These are phyloP conservation scores for Thumatha senex DNA, from an alignment of 2,888 invertebrate species.

Conservation along the genomic window DNA sequence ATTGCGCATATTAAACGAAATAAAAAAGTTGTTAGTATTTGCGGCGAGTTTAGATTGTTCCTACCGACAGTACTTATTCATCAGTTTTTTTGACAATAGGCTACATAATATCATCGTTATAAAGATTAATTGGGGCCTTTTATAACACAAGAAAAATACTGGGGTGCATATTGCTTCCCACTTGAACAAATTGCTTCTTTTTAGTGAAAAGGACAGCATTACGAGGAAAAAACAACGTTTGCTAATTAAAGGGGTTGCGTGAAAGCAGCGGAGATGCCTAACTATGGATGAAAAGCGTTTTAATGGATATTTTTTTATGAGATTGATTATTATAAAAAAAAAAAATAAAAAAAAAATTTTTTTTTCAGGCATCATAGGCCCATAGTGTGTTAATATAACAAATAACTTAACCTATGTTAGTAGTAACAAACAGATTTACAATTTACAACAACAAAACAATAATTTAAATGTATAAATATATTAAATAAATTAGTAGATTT, in stretches of 20 bases:
- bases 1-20: conserved; percentile 31
- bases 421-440: too few relatives aligned
- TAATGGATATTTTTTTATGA: conserved; percentile 40
- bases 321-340: too few relatives aligned
- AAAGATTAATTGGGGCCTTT: conserved; percentile 36
- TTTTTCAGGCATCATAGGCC: too few relatives aligned
- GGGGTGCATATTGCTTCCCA: conserved; percentile 54
- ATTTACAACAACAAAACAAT: too few relatives aligned
- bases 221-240: conserved; percentile 48
- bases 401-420: too few relatives aligned
- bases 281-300: conserved; percentile 54
- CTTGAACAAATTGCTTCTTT: conserved; percentile 72
- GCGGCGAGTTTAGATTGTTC: conserved; percentile 8
- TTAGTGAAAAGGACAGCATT: conserved; percentile 62
- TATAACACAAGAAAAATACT: conserved; percentile 52
- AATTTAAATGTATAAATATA: too few relatives aligned
- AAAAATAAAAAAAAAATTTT: too few relatives aligned
- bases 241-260: conserved; percentile 53
- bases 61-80: background rate
- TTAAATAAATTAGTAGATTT: too few relatives aligned
- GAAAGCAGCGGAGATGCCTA: conserved; percentile 63
- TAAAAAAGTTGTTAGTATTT: conserved; percentile 26
- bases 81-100: too few relatives aligned
- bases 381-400: too few relatives aligned
- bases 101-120: too few relatives aligned